phyloP scores from a whole-genome alignment of 30 jellyfish, hydroid and myxozoan genomes.

The Phacellophora camtschatica region DNA sequence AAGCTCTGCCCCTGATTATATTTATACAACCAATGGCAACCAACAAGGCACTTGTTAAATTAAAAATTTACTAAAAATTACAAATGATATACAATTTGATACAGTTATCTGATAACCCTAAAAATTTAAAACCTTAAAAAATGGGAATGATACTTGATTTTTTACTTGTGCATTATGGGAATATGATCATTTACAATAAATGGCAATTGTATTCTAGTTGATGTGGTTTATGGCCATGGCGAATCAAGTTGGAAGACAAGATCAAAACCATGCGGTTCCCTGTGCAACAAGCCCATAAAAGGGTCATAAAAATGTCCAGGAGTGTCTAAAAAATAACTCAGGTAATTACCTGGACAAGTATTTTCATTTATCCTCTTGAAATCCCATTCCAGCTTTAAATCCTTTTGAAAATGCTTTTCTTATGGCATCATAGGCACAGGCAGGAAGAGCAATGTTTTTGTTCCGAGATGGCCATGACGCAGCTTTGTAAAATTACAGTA shows the following conservation, averaged over 20 bases:
- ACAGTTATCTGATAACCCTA: too few species aligned
- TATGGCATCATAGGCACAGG: slow-evolving; percentile 27
- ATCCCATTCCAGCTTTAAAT: neutral
- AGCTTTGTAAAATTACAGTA: slow-evolving; percentile 32
- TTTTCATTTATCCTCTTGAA: neutral
- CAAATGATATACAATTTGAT: too few species aligned
- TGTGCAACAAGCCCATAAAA: neutral
- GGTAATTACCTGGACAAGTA: neutral
- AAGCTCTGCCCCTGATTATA: too few species aligned
- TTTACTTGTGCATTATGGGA: too few species aligned
- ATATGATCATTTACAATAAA: too few species aligned
- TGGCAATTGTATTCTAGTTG: neutral
- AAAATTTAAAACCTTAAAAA: too few species aligned
- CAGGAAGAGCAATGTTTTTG: slow-evolving; percentile 31
- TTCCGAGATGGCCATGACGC: slow-evolving; percentile 53
- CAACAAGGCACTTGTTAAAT: too few species aligned
- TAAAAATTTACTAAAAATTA: too few species aligned
- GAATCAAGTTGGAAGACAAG: neutral
- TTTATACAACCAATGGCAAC: too few species aligned
- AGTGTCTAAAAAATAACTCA: neutral
- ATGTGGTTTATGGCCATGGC: neutral
- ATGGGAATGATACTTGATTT: too few species aligned
- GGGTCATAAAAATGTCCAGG: neutral
- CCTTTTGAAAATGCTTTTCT: neutral
- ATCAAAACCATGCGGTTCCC: neutral